A percentile compares a stretch with the other conserved stretches of the same genome.
phyloP scores from a whole-genome alignment of 1,140 invertebrate species.

The Zaprionus taronus region DNA sequence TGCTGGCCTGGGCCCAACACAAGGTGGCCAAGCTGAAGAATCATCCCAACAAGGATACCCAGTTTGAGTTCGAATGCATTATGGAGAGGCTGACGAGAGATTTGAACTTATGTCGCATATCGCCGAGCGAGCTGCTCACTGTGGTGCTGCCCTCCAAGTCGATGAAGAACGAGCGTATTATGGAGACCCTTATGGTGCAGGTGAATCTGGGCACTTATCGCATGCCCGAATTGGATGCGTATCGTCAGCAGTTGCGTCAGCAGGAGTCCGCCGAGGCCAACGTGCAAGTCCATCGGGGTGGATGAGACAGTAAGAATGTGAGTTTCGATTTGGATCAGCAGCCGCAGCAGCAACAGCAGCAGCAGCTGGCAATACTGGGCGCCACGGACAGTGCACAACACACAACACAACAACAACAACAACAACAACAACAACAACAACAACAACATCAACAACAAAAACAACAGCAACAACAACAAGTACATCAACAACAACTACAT shows the following conservation, averaged over 20 bases:
- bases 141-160: conserved; percentile 96
- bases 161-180: conserved; percentile 95
- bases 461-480: not conserved
- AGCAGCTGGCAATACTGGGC: conserved; percentile 1
- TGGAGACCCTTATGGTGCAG: conserved; percentile 96
- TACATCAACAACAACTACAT: conserved; percentile 4
- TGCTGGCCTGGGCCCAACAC: conserved; percentile 94
- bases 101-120: conserved; percentile 95
- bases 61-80: conserved; percentile 95
- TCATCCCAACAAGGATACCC: conserved; percentile 91
- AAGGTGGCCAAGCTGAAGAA: conserved; percentile 90
- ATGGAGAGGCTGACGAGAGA: conserved; percentile 96
- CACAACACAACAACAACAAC: conserved; percentile 11
- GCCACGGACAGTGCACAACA: conserved; percentile 9
- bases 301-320: conserved; percentile 84
- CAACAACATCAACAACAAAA: not conserved
- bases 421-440: not conserved
- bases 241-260: conserved; percentile 93
- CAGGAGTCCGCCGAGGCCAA: conserved; percentile 92
- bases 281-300: conserved; percentile 83
- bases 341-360: conserved; percentile 11
- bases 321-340: conserved; percentile 83
- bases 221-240: conserved; percentile 95
- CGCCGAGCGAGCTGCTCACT: conserved; percentile 96
- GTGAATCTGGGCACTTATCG: conserved; percentile 96